Base-by-base conservation (phyloP, 2,888 invertebrate genomes). In the Alloscopus bannaensis region DNA sequence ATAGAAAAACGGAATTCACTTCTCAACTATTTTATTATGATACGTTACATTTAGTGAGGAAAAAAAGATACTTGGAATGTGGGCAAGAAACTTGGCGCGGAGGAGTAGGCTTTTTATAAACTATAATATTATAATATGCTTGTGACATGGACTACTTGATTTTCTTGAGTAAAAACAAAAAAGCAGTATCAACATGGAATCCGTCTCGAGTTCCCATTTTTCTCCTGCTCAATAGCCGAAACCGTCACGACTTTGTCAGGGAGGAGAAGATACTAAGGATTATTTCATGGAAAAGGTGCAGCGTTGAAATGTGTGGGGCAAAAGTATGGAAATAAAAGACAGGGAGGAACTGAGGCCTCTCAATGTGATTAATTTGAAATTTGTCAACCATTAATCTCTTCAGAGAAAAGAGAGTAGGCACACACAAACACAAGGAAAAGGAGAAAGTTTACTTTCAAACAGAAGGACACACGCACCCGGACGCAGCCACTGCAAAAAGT, bases 311-410 rank as follows among this genome's bases (percentile, higher is more conserved):
- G 36, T 11, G 36, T 36, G 36, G 6, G 13, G 13, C 36, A n/a
- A n/a, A n/a, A n/a, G n/a, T n/a, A n/a, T n/a, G n/a, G 18, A 18
- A 68, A 40, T 40, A 72, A 72, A 72, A 72, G 52, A 28, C 52
- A 45, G 52, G 71, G 71, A 62, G 64, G 72, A 36, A 72, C 50
- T 22, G 29, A 11, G 45, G 50, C 64, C 40, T 42, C 72, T 72
- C 72, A 72, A 72, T 69, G 80, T 80, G 80, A 80, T 80, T 80
- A 80, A 80, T 80, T 80, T 80, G 75, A 80, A 80, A 80, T 80
- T 80, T 80, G 80, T 80, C 80, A 80, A 69, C 75, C 80, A 80
- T 80, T 80, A 80, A 80, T 80, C 80, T 80, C 75, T 68, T 60
- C 52, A 65, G 64, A 72, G 72, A 72, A 52, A 62, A 62, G 29